Conservation (phyloP, 2,888 invertebrate genomes). For the Spodoptera exigua region DNA sequence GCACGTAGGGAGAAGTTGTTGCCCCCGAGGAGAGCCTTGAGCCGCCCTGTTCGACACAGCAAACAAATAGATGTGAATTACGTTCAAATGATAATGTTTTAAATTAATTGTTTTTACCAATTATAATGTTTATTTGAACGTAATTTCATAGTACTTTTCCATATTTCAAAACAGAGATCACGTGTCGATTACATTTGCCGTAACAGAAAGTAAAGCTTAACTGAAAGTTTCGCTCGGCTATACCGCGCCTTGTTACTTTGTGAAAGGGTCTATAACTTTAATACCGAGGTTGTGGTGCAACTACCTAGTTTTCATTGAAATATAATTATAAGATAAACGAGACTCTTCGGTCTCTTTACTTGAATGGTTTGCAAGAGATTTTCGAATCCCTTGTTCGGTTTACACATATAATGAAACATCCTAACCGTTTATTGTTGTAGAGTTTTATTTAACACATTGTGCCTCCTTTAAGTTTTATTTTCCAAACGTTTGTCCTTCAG, state of each 20-base stretch:
- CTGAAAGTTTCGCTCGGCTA: slow-evolving; percentile 40
- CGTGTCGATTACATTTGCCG: slow-evolving; percentile 15
- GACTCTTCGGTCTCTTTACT: background rate
- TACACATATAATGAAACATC: too few species aligned
- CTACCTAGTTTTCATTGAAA: slow-evolving; percentile 21
- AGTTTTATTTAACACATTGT: too few species aligned
- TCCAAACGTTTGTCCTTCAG: background rate
- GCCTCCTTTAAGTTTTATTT: too few species aligned
- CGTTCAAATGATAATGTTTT: slow-evolving; percentile 43
- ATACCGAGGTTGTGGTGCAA: slow-evolving; percentile 22
- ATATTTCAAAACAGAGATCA: slow-evolving; percentile 5
- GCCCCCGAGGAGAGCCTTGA: slow-evolving; percentile 77
- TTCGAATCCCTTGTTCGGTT: too few species aligned
- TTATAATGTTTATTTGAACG: slow-evolving; percentile 6
- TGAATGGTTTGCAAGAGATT: background rate
- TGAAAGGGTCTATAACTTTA: slow-evolving; percentile 45
- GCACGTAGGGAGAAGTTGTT: slow-evolving; percentile 81
- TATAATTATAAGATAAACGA: slow-evolving; percentile 1
- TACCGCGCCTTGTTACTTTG: slow-evolving; percentile 31
- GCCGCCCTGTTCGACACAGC: slow-evolving; percentile 65
- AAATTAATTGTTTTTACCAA: background rate
- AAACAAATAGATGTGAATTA: slow-evolving; percentile 59
- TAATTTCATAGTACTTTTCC: slow-evolving; percentile 1
- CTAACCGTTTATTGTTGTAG: too few species aligned
- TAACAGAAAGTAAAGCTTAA: slow-evolving; percentile 45